A percentile compares a stretch with the other conserved stretches of the same genome.
These are phyloP conservation scores for Heliconius nattereri DNA, from an alignment of 1,140 invertebrate genomes.

Conservation along the genomic window DNA sequence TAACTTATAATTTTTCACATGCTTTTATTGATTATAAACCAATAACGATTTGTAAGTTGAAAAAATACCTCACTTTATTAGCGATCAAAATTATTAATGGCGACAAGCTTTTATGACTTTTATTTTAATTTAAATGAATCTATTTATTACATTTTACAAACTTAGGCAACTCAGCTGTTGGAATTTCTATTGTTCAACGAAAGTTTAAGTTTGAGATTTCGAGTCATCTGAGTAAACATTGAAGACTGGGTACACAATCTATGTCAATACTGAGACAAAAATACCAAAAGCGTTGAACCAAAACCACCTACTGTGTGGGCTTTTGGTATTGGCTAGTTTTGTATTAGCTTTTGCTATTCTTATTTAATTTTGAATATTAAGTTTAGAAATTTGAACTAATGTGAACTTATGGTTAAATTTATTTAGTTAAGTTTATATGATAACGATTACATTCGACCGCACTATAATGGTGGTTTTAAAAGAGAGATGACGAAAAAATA, in stretches of 20 bases:
- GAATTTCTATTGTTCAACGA: not conserved
- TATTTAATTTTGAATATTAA: not conserved
- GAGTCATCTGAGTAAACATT: conserved; percentile 74
- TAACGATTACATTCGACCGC: too few relatives aligned
- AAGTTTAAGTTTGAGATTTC: conserved; percentile 65
- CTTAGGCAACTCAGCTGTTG: not conserved
- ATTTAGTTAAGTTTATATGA: too few relatives aligned
- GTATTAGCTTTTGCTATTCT: not conserved
- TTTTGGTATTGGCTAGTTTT: not conserved
- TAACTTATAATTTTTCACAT: not conserved
- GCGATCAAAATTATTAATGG: not conserved
- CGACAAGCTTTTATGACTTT: not conserved
- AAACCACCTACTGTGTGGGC: not conserved
- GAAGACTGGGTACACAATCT: conserved; percentile 48
- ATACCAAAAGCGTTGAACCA: conserved; percentile 57
- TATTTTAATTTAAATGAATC: not conserved
- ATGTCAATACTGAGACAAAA: conserved; percentile 56
- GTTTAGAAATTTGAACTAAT: too few relatives aligned
- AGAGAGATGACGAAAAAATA: not conserved
- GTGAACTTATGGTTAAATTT: too few relatives aligned
- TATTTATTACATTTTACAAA: not conserved
- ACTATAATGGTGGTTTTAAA: too few relatives aligned
- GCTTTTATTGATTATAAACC: not conserved
- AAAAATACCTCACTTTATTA: not conserved
- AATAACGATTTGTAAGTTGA: not conserved